Conservation (phyloP, 2,113 vertebrate genomes). For the Forbesichthys papilliferus region DNA sequence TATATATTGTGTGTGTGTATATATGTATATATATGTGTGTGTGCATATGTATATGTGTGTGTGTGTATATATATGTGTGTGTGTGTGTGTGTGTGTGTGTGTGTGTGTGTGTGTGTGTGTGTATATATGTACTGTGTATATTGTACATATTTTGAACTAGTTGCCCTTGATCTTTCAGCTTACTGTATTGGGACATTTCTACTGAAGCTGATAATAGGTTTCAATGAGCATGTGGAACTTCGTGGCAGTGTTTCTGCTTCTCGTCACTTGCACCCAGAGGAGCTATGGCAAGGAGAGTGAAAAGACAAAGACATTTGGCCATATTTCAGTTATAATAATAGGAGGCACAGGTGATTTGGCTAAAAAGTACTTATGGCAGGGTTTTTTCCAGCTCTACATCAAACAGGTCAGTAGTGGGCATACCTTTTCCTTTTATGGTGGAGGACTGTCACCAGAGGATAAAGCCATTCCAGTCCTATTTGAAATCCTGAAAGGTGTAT, state of each 20-base stretch:
- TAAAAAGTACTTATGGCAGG: slow-evolving; percentile 94
- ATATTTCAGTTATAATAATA: slow-evolving; percentile 86
- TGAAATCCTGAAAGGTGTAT: slow-evolving; percentile 82
- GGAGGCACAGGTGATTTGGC: slow-evolving; percentile 93
- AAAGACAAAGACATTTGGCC: slow-evolving; percentile 74
- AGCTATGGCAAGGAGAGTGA: slow-evolving; percentile 39
- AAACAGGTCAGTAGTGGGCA: slow-evolving; percentile 81
- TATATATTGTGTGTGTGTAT: no score
- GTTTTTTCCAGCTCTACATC: slow-evolving; percentile 88
- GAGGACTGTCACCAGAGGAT: slow-evolving; percentile 71
- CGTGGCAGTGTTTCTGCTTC: slow-evolving; percentile 54
- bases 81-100: no score
- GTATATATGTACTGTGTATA: neutral
- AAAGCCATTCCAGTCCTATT: slow-evolving; percentile 77
- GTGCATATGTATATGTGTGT: no score
- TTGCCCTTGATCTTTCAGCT: slow-evolving; percentile 15
- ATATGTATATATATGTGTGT: no score
- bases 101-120: no score
- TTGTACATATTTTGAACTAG: neutral
- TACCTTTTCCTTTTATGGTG: slow-evolving; percentile 89
- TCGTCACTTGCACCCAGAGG: slow-evolving; percentile 63
- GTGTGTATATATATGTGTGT: no score
- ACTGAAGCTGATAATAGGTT: slow-evolving; percentile 39
- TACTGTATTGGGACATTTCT: slow-evolving; percentile 3
- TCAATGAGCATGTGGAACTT: slow-evolving; percentile 68